Base-by-base conservation (phyloP, 2,797 vertebrate species). In the Myiothlypis chrysogaster region DNA sequence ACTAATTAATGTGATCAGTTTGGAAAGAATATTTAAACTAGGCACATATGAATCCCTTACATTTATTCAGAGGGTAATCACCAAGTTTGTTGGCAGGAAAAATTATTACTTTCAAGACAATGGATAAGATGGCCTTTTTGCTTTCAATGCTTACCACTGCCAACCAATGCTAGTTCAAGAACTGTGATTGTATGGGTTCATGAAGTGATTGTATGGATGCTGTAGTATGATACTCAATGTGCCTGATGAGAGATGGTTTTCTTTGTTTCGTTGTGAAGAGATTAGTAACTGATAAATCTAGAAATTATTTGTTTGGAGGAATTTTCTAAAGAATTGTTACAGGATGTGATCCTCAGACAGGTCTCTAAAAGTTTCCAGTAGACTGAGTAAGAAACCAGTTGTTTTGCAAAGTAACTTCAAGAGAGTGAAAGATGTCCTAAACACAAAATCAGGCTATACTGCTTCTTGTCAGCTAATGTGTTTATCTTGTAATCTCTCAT, bases 81-180 rank as follows among this genome's bases (percentile, higher is more conserved):
- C 14, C 53, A 61, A 19, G 14, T 68, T 89, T 41, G 43, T 47
- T 86, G 46, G 2, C 63, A 68, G 66, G 35, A 22, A 72, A 23
- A 69, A 71, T 52, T 41, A 41, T 3, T 52, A 18, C 44, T 83
- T 93, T 84, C 66, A 53, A 70, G 90, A 53, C 88, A 94, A 28
- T 88, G 30, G 2, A 12, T 87, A 89, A 84, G 79, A 65, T 96
- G 87, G 84, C 85, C 80, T 69, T 91, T 91, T 79, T 93, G 70
- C 52, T 79, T 72, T 69, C 18, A 16, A 2, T 87, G 43, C 80
- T 90, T 88, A 71, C 27, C 22, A 32, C 49, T 86, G 41, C 55
- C 44, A 63, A 6, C 32, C 43, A 57, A 15, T 69, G 19, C 28
- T 60, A 34, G 20, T 20, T 46, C 28, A 76, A 78, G 39, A 90